Conservation (phyloP, 2,888 invertebrate species). For the Euplexia lucipara region DNA sequence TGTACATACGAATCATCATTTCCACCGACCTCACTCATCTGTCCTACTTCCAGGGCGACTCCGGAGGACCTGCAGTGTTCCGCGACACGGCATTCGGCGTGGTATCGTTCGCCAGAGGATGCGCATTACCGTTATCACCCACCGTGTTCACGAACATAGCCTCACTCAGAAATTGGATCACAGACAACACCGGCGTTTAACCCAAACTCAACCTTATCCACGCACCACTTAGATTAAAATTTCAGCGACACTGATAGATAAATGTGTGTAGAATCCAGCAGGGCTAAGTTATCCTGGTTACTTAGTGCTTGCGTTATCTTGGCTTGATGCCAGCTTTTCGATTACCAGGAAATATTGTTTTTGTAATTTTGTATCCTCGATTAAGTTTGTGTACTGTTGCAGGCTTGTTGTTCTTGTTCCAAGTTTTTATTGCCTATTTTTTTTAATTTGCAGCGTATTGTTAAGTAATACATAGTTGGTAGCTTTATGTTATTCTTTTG, state of each 20-base stretch:
- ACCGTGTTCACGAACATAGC: constrained; percentile 88
- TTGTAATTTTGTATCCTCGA: constrained; percentile 41
- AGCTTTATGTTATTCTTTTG: neutral
- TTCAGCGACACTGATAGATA: constrained; percentile 73
- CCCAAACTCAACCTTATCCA: constrained; percentile 42
- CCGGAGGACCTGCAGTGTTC: constrained; percentile 88
- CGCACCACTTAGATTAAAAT: constrained; percentile 46
- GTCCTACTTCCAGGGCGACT: constrained; percentile 83
- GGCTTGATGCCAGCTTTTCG: constrained; percentile 56
- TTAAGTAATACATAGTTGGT: neutral
- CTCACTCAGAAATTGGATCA: constrained; percentile 84
- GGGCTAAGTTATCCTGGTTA: constrained; percentile 47
- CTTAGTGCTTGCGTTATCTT: constrained; percentile 34
- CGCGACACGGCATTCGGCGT: constrained; percentile 86
- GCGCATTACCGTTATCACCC: constrained; percentile 87
- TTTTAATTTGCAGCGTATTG: neutral
- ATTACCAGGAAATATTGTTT: constrained; percentile 49
- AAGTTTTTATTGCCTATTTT: constrained; percentile 21
- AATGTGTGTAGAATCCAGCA: constrained; percentile 52
- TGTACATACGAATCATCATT: constrained; percentile 5
- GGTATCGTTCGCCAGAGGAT: constrained; percentile 88
- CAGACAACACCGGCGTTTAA: constrained; percentile 84
- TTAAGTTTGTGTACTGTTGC: constrained; percentile 39
- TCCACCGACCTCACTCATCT: constrained; percentile 12
- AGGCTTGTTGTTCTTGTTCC: constrained; percentile 26